Evolutionary conservation across 2,113 vertebrate genomes (phyloP).

Genomic region (Callipepla californica): DNA sequence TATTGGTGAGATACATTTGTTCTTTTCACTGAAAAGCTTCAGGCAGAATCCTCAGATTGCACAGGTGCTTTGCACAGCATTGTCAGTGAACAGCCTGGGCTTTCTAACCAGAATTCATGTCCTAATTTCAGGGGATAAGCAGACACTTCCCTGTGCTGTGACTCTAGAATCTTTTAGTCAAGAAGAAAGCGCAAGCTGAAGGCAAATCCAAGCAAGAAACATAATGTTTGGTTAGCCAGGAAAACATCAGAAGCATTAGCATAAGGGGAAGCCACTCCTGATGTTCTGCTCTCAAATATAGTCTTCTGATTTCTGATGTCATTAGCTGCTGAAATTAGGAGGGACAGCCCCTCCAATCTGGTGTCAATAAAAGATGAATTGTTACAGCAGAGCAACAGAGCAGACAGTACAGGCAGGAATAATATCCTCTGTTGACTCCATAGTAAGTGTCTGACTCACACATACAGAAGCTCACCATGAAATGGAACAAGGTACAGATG

Average conservation of each 20-base stretch:
- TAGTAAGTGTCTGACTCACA: background rate
- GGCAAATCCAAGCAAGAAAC: background rate
- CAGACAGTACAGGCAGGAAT: background rate
- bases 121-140: constrained; percentile 3
- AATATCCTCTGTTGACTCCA: background rate
- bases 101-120: background rate
- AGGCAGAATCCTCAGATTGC: constrained; percentile 36
- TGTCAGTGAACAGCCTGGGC: constrained; percentile 1
- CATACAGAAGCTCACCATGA: background rate
- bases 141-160: background rate
- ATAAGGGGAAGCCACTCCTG: background rate
- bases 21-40: constrained; percentile 32
- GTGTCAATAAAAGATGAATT: constrained; percentile 26
- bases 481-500: background rate
- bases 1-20: constrained; percentile 39
- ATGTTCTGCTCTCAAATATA: background rate
- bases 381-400: background rate
- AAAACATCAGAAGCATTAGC: background rate
- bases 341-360: background rate
- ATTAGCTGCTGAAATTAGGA: background rate
- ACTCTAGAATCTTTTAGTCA: background rate
- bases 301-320: background rate
- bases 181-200: background rate
- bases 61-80: constrained; percentile 15
- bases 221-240: background rate